Evolutionary conservation across 1,140 invertebrate species (phyloP).

Genomic region (Oscheius sp.): DNA sequence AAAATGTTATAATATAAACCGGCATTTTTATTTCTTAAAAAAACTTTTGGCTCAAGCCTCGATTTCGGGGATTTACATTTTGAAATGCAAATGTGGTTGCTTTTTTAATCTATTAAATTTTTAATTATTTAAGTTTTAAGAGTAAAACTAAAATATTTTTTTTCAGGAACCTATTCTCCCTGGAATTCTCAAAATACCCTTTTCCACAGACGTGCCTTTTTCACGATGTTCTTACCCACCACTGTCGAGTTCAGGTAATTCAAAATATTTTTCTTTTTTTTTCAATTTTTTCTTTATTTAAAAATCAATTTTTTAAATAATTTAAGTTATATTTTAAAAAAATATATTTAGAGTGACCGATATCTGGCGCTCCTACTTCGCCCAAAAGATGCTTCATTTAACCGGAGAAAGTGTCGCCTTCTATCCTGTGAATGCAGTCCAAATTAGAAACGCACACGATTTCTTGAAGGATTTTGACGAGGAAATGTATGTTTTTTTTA

Average conservation of each 20-base stretch:
- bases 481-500: conserved; percentile 6
- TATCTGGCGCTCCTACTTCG: conserved; percentile 61
- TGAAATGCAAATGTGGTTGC: too few species aligned
- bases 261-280: too few species aligned
- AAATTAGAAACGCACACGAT: conserved; percentile 10
- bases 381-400: conserved; percentile 55
- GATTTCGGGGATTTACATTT: too few species aligned
- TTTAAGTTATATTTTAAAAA: neutral
- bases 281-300: too few species aligned
- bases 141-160: too few species aligned
- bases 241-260: conserved; percentile 49
- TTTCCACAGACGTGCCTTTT: conserved; percentile 57
- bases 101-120: too few species aligned
- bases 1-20: too few species aligned
- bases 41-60: too few species aligned
- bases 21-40: too few species aligned
- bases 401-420: conserved; percentile 53
- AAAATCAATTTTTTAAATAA: too few species aligned
- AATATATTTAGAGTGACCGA: conserved; percentile 47
- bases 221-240: conserved; percentile 55
- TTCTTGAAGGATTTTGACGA: conserved; percentile 15
- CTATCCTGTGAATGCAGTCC: conserved; percentile 37
- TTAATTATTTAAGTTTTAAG: too few species aligned
- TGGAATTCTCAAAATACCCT: conserved; percentile 61
- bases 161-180: conserved; percentile 15